Conservation (phyloP, 1,140 invertebrate species). For the Sitophilus oryzae region DNA sequence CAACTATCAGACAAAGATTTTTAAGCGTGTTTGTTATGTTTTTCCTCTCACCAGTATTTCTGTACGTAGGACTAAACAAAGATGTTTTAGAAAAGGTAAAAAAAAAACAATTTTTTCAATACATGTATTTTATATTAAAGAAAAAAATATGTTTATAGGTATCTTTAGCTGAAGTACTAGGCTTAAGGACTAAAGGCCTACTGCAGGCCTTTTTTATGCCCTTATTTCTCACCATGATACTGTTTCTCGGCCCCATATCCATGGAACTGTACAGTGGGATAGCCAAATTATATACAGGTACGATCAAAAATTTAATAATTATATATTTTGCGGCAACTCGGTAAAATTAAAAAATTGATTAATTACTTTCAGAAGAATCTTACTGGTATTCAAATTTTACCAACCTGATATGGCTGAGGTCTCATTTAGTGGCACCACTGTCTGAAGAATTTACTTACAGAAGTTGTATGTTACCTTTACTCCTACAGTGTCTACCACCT, state of each 20-base stretch:
- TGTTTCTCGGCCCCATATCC: conserved; percentile 78
- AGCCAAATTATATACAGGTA: conserved; percentile 65
- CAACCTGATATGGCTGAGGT: conserved; percentile 80
- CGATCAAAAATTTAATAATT: conserved; percentile 25
- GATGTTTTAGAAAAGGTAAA: conserved; percentile 53
- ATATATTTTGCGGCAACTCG: neutral
- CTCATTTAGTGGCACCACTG: conserved; percentile 84
- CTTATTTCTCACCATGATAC: conserved; percentile 71
- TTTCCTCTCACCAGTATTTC: conserved; percentile 68
- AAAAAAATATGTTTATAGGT: no score
- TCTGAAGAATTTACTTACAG: conserved; percentile 88
- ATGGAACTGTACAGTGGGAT: conserved; percentile 65
- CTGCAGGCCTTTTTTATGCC: conserved; percentile 69
- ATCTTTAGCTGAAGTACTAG: conserved; percentile 66
- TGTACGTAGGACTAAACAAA: conserved; percentile 63
- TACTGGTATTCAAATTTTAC: conserved; percentile 36
- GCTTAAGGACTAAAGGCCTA: conserved; percentile 67
- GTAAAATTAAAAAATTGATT: neutral
- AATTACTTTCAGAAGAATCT: conserved; percentile 20
- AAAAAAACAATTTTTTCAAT: conserved; percentile 10
- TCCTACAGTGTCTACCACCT: conserved; percentile 77
- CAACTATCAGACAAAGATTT: conserved; percentile 83
- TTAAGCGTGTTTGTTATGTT: conserved; percentile 77
- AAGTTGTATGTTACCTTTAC: conserved; percentile 87
- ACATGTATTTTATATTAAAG: no score